Base-by-base conservation (phyloP, 2,113 vertebrate genomes). In the Silurus meridionalis region DNA sequence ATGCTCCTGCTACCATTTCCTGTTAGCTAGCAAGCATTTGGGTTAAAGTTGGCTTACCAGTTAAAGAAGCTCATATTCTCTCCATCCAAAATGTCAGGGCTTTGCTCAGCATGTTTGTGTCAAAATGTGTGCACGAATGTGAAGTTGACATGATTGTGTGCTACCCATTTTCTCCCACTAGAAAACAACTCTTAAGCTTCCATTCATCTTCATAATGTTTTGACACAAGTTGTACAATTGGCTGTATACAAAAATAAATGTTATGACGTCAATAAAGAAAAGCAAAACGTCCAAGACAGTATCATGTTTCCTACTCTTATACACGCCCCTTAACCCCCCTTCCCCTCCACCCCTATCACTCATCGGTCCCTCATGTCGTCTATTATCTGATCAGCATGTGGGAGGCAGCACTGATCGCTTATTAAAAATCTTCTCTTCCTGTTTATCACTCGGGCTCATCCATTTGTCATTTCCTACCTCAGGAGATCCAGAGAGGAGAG, bases 401-500 rank as follows among this genome's bases (percentile, higher is more conserved):
- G 89, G 60, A 84, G 85, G 63, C 77, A 61, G 28, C 83, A 57
- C 5, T 67, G 25, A n/a, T 50, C 58, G 72, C 74, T 48, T n/a
- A 48, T n/a, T 69, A 83, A 15, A 61, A 60, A 9, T 46, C 21
- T 55, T 4, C 63, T 57, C 46, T 53, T 64, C n/a, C 14, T 82
- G 55, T 48, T 15, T 25, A 55, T 64, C 10, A 78, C n/a, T 77
- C 37, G 4, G 3, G 14, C 67, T 25, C 13, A 55, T 85, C 81
- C 25, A 55, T 7, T 25, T 37, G 11, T 23, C 14, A 6, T 74
- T n/a, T 77, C 15, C n/a, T 67, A 25, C 63, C 28, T 23, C 57
- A 95, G 94, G 92, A 85, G 94, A 95, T 61, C 91, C 88, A 11
- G 95, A 95, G 84, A 89, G 91, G 58, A 92, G 92, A 89, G 92